Conservation (phyloP, 2,888 invertebrate genomes). For the Heterodera filipjevi region DNA sequence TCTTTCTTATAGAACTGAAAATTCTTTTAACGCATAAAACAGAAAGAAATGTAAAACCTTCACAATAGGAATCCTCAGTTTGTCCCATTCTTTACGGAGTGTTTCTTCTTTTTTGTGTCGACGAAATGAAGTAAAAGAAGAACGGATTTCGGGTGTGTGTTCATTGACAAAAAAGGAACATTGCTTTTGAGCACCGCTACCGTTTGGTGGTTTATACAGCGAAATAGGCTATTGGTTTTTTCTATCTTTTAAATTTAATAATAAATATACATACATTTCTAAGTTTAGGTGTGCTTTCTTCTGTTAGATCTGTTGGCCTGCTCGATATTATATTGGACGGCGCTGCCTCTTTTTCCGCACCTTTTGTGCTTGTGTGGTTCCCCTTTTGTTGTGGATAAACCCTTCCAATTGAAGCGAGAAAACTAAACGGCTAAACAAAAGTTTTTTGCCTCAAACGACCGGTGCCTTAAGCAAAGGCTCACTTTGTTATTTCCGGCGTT, state of each 20-base stretch:
- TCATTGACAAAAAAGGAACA: background rate
- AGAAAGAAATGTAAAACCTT: background rate
- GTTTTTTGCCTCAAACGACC: background rate
- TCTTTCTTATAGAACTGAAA: conserved; percentile 1
- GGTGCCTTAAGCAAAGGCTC: background rate
- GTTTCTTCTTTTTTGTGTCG: background rate
- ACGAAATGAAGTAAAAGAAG: background rate
- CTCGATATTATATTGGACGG: background rate
- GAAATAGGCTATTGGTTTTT: background rate
- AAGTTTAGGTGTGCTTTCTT: background rate
- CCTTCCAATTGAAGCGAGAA: background rate
- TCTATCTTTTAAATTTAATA: background rate
- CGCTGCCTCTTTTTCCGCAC: background rate
- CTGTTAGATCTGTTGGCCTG: background rate
- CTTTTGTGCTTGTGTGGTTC: background rate
- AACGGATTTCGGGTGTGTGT: background rate
- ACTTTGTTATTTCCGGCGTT: background rate
- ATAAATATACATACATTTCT: background rate
- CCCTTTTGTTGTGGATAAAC: background rate
- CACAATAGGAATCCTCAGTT: background rate
- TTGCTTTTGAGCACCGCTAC: background rate
- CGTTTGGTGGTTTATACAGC: background rate
- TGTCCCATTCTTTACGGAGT: background rate
- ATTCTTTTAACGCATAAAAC: background rate
- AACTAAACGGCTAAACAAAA: background rate